Base-by-base conservation (phyloP, 2,797 vertebrate genomes). In the Pangasius larnaudii region DNA sequence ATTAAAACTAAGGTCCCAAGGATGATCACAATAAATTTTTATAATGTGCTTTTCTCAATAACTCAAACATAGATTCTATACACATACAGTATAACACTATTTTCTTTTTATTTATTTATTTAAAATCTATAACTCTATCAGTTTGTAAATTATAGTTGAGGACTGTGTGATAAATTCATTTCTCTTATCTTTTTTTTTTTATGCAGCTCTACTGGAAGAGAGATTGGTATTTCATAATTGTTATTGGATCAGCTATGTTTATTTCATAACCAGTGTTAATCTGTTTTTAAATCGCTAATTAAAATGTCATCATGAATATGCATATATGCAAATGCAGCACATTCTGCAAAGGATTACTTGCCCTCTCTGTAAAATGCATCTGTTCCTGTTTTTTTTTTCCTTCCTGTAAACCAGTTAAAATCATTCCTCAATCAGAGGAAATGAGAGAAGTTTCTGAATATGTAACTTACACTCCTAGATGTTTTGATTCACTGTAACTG, bases 1-100 rank as follows among this genome's bases (percentile, higher is more conserved):
- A 85, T 87, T 85, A 39, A 36, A 71, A 24, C 4, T 69, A 27
- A 75, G 71, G 71, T 58, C 7, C 74, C 53, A 61, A 10, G n/a
- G 46, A 42, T 39, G 9, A 27, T 49, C 36, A 46, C 11, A 61
- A 61, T 65, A 63, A 2, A 27, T 46, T n/a, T 42, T 18, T n/a
- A 30, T 42, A 8, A 42, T 36, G 51, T n/a, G n/a, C 8, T 33
- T 46, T n/a, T 39, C 36, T 39, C 6, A 3, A 72, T 42, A 39
- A 72, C 4, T 24, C 39, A 74, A 24, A 22, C 22, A 46, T 13
- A 3, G 36, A 71, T 9, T 9, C 14, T 18, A 30, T 3, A 39
- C 24, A n/a, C 42, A 9, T 49, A n/a, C 22, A 75, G 42, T n/a
- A 77, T 78, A 27, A 81, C 22, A 27, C 36, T 24, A 33, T 49